Evolutionary conservation across 2,888 invertebrate species (phyloP), one percentile per base, ranked within the genome.

Genomic region (Eurytoma californica): DNA sequence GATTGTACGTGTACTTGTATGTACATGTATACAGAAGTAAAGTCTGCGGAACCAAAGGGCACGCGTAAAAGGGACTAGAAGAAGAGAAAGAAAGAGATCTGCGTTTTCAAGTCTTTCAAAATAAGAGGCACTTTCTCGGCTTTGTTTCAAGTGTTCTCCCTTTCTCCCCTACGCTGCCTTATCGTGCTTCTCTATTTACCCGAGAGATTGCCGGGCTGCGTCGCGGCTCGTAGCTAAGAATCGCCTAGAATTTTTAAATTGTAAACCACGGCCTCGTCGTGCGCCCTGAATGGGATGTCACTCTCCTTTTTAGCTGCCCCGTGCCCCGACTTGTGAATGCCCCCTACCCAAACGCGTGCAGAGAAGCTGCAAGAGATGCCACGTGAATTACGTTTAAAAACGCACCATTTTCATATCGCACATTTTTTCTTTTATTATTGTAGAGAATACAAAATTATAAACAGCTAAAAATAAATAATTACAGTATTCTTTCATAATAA

Each of bases 81-180:
- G n/a, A 47, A 65, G 58, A 74, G 47, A 51, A 14, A 61, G 47
- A 68, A 58, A 28, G 55, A 47, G n/a, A 58, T 58, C 51, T 60
- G 75, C 67, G 67, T 63, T 84, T 83, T 83, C 80, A 81, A 83
- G 83, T 81, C 83, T 84, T 82, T 77, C 80, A 84, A 85, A 84
- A 84, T 84, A 84, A 83, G 82, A 83, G 83, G 82, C 83, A 83
- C 84, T 84, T 83, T 82, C 82, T 69, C 57, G 80, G 81, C 82
- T 84, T 85, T 85, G 83, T 84, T 84, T 84, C 83, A 72, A 84
- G 83, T 77, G 77, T 69, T 78, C 83, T 55, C 53, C 39, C n/a
- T 61, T 24, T 16, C 61, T 9, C n/a, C 16, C 47, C 47, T 9
- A 3, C 67, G 51, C 79, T 80, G 47, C 49, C 24, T 30, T 49